Evolutionary conservation across 37 sponge, comb jelly and placozoan genomes (phyloP).

Genomic region (Mnemiopsis leidyi): DNA sequence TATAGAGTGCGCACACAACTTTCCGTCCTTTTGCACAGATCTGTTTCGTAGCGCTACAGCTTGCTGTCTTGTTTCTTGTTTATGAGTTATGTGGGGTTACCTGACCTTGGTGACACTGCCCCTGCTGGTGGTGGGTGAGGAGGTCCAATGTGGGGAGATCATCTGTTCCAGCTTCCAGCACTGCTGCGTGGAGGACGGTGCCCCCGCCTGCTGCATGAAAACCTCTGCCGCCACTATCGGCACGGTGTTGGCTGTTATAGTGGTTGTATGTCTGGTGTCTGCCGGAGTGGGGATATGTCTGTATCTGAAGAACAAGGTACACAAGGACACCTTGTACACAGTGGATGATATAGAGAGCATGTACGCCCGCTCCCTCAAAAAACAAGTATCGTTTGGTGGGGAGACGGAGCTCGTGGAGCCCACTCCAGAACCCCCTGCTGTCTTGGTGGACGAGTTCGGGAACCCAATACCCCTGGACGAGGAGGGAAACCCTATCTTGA

Average conservation of each 20-base stretch:
- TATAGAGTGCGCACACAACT: not conserved
- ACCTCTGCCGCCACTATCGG: not conserved
- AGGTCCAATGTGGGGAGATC: not conserved
- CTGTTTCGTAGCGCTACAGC: not conserved
- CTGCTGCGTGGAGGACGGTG: constrained; percentile 37
- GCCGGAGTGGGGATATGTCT: constrained; percentile 52
- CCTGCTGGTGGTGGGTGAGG: not conserved
- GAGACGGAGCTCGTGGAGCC: constrained; percentile 44
- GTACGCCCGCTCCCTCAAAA: constrained; percentile 60
- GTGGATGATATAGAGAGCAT: constrained; percentile 61
- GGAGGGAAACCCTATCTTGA: constrained; percentile 51
- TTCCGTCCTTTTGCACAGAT: not conserved
- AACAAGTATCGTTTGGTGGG: constrained; percentile 4
- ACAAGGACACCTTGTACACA: constrained; percentile 55
- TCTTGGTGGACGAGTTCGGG: not conserved
- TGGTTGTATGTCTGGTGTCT: constrained; percentile 25
- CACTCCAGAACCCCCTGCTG: not conserved
- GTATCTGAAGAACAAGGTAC: constrained; percentile 60
- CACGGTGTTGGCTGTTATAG: not conserved
- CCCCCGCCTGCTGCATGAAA: not conserved
- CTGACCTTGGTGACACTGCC: not conserved
- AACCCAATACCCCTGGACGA: constrained; percentile 12
- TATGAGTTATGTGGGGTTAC: not conserved
- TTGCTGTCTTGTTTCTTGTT: not conserved
- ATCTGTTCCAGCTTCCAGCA: constrained; percentile 27